These are phyloP conservation scores for Myotis yumanensis DNA, from an alignment of 2,113 vertebrate genomes.

Conservation along the genomic window DNA sequence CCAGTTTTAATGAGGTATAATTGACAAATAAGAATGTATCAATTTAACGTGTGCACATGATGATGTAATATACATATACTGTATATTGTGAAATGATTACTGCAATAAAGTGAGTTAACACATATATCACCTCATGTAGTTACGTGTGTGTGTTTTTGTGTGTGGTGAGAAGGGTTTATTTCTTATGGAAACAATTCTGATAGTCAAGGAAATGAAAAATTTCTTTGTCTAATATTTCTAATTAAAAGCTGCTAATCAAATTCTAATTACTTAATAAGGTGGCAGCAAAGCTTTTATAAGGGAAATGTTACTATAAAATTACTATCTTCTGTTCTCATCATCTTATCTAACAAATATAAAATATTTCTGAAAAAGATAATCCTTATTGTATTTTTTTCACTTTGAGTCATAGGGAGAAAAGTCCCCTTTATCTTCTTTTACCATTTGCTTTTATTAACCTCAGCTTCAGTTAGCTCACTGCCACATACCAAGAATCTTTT, in stretches of 20 bases:
- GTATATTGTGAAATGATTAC: neutral
- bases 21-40: neutral
- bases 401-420: neutral
- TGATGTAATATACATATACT: neutral
- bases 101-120: neutral
- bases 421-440: neutral
- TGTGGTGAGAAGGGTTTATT: neutral
- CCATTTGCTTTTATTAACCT: neutral
- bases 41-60: neutral
- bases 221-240: slow-evolving; percentile 24
- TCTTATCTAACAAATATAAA: neutral
- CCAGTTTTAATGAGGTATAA: neutral
- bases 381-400: neutral
- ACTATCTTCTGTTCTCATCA: neutral
- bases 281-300: neutral
- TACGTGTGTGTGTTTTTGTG: neutral
- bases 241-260: neutral
- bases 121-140: neutral
- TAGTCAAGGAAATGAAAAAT: neutral
- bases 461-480: neutral
- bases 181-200: neutral
- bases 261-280: slow-evolving; percentile 2
- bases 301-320: neutral
- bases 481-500: neutral
- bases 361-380: neutral